Conservation (phyloP, 2,888 invertebrate genomes). For the Atherix ibis region DNA sequence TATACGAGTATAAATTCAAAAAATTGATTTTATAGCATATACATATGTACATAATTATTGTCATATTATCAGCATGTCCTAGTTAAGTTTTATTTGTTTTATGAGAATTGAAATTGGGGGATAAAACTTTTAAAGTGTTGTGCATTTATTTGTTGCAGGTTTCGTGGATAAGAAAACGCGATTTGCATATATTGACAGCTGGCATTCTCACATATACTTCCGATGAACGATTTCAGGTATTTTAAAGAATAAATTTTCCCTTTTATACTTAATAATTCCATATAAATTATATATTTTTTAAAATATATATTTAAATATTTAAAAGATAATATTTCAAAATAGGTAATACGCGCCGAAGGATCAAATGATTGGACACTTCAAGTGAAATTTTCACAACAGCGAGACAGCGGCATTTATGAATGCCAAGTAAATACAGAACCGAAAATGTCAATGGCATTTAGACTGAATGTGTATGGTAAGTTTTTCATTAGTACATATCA, state of each 20-base stretch:
- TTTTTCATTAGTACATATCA: slow-evolving; percentile 16
- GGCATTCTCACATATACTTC: slow-evolving; percentile 75
- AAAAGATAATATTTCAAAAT: no score
- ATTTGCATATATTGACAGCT: slow-evolving; percentile 74
- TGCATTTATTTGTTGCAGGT: no score
- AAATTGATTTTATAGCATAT: no score
- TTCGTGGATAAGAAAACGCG: slow-evolving; percentile 78
- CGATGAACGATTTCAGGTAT: slow-evolving; percentile 68
- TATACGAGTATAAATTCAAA: no score
- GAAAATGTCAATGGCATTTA: slow-evolving; percentile 75
- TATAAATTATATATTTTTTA: background rate
- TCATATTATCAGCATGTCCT: no score
- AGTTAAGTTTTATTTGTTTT: no score
- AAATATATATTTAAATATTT: background rate
- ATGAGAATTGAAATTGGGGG: no score
- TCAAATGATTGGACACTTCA: slow-evolving; percentile 81
- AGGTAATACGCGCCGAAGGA: slow-evolving; percentile 42
- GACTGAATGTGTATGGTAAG: slow-evolving; percentile 74
- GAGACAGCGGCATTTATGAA: slow-evolving; percentile 56
- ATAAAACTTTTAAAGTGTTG: no score
- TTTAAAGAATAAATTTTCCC: slow-evolving; percentile 12
- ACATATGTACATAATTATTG: no score
- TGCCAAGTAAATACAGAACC: slow-evolving; percentile 60
- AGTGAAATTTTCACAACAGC: slow-evolving; percentile 69
- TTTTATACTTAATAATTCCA: background rate